phyloP scores from a whole-genome alignment of 2,888 invertebrate species.

The Tiliacea citrago region DNA sequence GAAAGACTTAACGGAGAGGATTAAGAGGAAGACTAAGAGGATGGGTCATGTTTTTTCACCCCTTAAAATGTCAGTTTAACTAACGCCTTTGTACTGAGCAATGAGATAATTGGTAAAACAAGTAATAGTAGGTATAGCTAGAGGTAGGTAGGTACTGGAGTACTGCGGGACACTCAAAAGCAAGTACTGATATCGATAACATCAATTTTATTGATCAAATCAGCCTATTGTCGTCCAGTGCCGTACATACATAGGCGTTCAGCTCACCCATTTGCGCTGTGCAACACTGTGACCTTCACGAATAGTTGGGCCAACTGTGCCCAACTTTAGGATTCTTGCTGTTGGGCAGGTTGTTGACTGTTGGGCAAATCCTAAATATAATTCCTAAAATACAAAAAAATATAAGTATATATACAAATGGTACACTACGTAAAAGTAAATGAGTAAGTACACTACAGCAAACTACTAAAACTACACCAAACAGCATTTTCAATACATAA shows the following conservation, averaged over 20 bases:
- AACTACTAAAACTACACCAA: neutral
- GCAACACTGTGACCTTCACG: neutral
- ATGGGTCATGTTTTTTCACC: neutral
- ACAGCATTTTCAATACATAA: constrained; percentile 3
- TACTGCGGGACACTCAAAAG: neutral
- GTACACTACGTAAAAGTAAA: no score
- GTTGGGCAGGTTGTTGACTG: no score
- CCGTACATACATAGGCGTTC: neutral
- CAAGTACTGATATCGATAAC: constrained; percentile 1
- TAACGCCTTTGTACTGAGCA: neutral
- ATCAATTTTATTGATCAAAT: constrained; percentile 8
- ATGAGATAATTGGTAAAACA: constrained; percentile 11
- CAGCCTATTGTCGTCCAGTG: neutral
- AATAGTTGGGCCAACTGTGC: neutral
- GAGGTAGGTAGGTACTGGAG: neutral
- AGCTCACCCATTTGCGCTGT: neutral
- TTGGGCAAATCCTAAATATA: no score
- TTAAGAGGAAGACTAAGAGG: neutral
- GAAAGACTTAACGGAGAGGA: no score
- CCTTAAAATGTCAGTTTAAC: neutral
- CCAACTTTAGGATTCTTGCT: neutral
- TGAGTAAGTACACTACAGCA: neutral
- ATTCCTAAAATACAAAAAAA: neutral
- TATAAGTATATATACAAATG: no score
- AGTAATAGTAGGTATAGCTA: no score